Evolutionary conservation across 2,797 vertebrate species (phyloP).

Genomic region (Clarias pachynema): DNA sequence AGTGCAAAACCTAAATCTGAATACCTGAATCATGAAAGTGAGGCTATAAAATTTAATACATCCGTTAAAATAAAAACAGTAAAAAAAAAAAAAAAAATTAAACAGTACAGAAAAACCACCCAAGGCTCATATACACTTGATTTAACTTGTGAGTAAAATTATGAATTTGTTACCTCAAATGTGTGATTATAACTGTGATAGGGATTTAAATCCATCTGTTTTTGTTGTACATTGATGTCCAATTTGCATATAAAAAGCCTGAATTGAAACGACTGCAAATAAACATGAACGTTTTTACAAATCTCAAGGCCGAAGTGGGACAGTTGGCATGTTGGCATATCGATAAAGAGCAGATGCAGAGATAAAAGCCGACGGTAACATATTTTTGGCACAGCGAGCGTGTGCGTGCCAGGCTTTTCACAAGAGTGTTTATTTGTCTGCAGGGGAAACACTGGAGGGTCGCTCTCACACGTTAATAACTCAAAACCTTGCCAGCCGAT

Average conservation of each 20-base stretch:
- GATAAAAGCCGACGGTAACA: background rate
- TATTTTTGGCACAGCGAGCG: background rate
- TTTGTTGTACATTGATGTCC: background rate
- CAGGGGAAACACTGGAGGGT: background rate
- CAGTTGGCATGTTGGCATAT: background rate
- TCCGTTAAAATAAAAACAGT: background rate
- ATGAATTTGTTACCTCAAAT: background rate
- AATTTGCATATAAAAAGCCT: background rate
- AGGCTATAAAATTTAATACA: background rate
- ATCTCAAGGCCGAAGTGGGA: background rate
- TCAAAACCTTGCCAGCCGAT: background rate
- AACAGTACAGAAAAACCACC: background rate
- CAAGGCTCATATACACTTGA: background rate
- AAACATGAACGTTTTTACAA: background rate
- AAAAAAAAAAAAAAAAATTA: background rate
- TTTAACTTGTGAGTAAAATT: background rate
- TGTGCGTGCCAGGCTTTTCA: background rate
- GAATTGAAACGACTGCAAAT: background rate
- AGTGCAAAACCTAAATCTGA: background rate
- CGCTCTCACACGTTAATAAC: background rate
- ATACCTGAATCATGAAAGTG: background rate
- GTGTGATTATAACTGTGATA: background rate
- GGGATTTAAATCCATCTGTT: background rate
- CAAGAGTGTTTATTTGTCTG: background rate
- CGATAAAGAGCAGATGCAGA: conserved; percentile 5